Evolutionary conservation across 2,113 vertebrate species (phyloP).

Genomic region (Gadus macrocephalus): DNA sequence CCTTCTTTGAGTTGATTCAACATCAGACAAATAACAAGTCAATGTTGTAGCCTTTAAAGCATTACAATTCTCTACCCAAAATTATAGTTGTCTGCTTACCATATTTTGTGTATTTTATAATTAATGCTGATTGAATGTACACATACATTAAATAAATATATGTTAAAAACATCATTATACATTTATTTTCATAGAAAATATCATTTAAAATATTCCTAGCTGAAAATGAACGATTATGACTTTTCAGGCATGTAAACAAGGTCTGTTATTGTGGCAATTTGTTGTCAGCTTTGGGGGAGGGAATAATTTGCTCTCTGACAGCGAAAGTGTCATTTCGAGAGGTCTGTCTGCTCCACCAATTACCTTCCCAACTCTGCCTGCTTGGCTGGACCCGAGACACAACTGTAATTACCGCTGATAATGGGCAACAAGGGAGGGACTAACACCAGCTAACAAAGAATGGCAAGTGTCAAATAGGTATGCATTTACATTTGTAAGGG

Average conservation of each 20-base stretch:
- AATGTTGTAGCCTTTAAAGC: too few species aligned
- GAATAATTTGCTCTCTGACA: constrained; percentile 38
- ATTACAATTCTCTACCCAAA: too few species aligned
- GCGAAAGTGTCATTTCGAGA: constrained; percentile 43
- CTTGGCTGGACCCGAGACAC: constrained; percentile 32
- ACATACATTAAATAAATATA: too few species aligned
- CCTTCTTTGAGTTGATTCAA: too few species aligned
- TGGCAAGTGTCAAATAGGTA: constrained; percentile 54
- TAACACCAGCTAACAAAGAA: constrained; percentile 57
- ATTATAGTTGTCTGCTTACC: too few species aligned
- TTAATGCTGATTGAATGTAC: too few species aligned
- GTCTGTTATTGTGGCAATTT: constrained; percentile 9
- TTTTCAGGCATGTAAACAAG: too few species aligned
- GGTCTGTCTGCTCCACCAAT: constrained; percentile 41
- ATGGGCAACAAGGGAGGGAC: constrained; percentile 46
- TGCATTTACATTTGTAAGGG: constrained; percentile 53
- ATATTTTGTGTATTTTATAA: too few species aligned
- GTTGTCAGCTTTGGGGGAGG: constrained; percentile 15
- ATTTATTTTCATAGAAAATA: constrained; percentile 1
- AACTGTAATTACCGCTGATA: constrained; percentile 60
- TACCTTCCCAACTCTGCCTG: constrained; percentile 36
- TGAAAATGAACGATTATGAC: too few species aligned
- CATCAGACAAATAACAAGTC: too few species aligned
- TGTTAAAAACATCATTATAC: too few species aligned
- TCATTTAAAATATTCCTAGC: too few species aligned